phyloP scores from a whole-genome alignment of 2,888 invertebrate genomes.

The Sturmia bella region DNA sequence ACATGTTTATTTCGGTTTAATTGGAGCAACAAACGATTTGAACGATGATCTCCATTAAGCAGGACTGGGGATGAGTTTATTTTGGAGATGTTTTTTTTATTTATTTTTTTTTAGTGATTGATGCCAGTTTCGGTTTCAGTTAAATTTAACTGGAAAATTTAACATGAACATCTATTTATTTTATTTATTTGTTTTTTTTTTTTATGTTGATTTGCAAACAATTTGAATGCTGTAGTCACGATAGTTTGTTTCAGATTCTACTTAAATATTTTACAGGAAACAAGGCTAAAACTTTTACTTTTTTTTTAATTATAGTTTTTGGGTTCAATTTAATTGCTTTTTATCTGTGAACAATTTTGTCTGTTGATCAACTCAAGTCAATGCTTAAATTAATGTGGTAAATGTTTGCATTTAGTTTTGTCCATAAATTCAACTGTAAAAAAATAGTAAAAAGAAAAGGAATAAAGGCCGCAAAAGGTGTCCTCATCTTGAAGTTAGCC shows the following conservation, averaged over 20 bases:
- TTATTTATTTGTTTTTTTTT: conserved; percentile 4
- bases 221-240: conserved; percentile 59
- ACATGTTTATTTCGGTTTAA: conserved; percentile 61
- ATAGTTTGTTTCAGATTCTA: conserved; percentile 26
- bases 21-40: conserved; percentile 52
- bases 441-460: no score
- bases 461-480: no score
- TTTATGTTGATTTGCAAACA: conserved; percentile 6
- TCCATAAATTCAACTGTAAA: no score
- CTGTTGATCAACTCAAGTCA: conserved; percentile 29
- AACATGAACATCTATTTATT: conserved; percentile 30
- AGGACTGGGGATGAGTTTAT: conserved; percentile 52
- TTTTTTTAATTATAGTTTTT: conserved; percentile 39
- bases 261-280: neutral
- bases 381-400: conserved; percentile 11
- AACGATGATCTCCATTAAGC: conserved; percentile 35
- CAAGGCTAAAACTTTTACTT: conserved; percentile 53
- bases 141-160: conserved; percentile 38
- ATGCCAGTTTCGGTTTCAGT: conserved; percentile 62
- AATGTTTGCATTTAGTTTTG: neutral
- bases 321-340: conserved; percentile 35
- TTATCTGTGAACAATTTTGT: conserved; percentile 45
- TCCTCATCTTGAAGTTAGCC: no score
- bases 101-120: conserved; percentile 52
- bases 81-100: neutral